Evolutionary conservation across 1,140 invertebrate genomes (phyloP).

Genomic region (Drosophila busckii): DNA sequence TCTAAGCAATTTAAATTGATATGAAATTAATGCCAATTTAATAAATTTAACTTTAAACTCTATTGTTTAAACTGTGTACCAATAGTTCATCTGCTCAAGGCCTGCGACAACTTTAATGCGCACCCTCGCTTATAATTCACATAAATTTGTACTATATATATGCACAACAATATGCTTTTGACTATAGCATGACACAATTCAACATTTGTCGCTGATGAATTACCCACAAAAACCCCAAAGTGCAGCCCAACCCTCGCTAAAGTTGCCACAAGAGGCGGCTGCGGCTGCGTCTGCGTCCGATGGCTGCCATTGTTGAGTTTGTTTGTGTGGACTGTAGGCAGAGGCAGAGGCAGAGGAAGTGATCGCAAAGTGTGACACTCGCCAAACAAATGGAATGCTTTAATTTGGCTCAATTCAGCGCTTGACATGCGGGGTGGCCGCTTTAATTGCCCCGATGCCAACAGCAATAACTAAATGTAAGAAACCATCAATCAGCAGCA

Average conservation of each 20-base stretch:
- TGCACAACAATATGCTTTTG: slow-evolving; percentile 10
- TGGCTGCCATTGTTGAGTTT: slow-evolving; percentile 12
- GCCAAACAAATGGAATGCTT: slow-evolving; percentile 71
- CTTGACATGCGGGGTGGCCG: slow-evolving; percentile 70
- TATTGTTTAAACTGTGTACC: no score
- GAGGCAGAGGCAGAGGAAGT: slow-evolving; percentile 48
- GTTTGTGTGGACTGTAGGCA: neutral
- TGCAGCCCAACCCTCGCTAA: slow-evolving; percentile 20
- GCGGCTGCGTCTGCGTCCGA: neutral
- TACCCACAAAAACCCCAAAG: no score
- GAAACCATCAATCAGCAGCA: slow-evolving; percentile 21
- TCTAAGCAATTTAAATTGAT: no score
- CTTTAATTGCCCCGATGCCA: slow-evolving; percentile 59
- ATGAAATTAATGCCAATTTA: no score
- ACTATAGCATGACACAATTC: slow-evolving; percentile 61
- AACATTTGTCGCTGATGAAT: slow-evolving; percentile 62
- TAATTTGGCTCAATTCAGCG: slow-evolving; percentile 72
- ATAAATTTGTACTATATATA: slow-evolving; percentile 1
- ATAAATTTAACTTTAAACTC: no score
- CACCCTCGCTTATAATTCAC: slow-evolving; percentile 9
- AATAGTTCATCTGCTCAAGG: no score
- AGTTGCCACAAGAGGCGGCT: neutral
- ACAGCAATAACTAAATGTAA: neutral
- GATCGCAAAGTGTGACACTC: slow-evolving; percentile 69
- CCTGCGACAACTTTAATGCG: slow-evolving; percentile 5